Evolutionary conservation across 2,113 vertebrate species (phyloP).

Genomic region (Marmota flaviventris): DNA sequence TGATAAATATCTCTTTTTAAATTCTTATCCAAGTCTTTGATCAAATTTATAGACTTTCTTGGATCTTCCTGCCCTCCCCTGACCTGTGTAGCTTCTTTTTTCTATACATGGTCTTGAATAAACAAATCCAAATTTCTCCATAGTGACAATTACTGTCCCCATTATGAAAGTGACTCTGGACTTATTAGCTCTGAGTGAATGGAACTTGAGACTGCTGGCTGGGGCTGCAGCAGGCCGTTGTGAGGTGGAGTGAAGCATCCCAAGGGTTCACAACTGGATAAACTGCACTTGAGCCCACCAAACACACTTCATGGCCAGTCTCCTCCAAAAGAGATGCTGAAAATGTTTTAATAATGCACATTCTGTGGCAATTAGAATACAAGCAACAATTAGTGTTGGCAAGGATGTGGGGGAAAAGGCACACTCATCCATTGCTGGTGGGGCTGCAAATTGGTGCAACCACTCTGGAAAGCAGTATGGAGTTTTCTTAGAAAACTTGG

Average conservation of each 20-base stretch:
- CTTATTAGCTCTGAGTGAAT: not conserved
- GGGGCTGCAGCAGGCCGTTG: not conserved
- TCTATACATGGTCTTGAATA: not conserved
- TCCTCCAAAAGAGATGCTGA: not conserved
- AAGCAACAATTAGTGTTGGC: too few relatives aligned
- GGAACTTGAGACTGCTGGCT: not conserved
- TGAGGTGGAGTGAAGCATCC: not conserved
- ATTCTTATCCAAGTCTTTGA: not conserved
- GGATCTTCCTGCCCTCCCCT: not conserved
- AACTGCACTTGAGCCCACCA: not conserved
- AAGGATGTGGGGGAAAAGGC: too few relatives aligned
- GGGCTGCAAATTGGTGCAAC: too few relatives aligned
- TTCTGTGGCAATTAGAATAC: not conserved
- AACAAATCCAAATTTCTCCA: constrained; percentile 27
- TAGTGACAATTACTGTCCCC: constrained; percentile 5
- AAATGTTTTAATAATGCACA: not conserved
- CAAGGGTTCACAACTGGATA: not conserved
- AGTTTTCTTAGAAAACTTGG: too few relatives aligned
- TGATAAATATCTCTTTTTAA: not conserved
- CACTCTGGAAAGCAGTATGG: too few relatives aligned
- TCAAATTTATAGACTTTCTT: not conserved
- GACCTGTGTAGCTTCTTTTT: not conserved
- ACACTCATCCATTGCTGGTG: too few relatives aligned
- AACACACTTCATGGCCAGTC: not conserved
- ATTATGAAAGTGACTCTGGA: not conserved